Conservation (phyloP, 2,113 vertebrate genomes). For the Pyxicephalus adspersus region DNA sequence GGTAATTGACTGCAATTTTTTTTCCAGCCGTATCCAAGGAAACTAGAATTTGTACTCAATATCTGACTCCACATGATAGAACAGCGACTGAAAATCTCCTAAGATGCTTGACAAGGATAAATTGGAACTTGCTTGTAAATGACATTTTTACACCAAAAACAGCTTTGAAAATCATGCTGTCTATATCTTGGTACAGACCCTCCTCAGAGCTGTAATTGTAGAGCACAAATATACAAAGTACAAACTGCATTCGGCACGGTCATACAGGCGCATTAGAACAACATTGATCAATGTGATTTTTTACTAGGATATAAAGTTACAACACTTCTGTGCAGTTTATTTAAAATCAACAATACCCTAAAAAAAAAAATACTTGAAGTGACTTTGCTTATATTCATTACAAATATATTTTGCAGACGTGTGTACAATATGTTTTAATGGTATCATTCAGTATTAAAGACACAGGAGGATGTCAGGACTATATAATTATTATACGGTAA, state of each 20-base stretch:
- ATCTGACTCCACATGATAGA: constrained; percentile 29
- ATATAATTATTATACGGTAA: too few species aligned
- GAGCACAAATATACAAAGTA: constrained; percentile 30
- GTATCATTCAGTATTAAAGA: too few species aligned
- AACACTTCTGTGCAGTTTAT: background rate
- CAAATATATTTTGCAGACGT: too few species aligned
- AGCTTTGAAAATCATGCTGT: constrained; percentile 5
- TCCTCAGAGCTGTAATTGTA: background rate
- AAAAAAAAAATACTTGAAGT: background rate
- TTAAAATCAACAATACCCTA: constrained; percentile 1
- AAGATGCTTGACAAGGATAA: constrained; percentile 27
- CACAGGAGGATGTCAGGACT: too few species aligned
- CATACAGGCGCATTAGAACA: constrained; percentile 1
- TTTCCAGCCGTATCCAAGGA: constrained; percentile 41
- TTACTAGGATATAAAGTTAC: background rate
- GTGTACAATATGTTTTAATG: too few species aligned
- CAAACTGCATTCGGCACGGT: constrained; percentile 19
- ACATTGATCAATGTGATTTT: constrained; percentile 2
- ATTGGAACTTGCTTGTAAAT: constrained; percentile 24
- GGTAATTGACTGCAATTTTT: constrained; percentile 39
- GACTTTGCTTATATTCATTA: background rate
- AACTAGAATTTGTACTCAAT: constrained; percentile 36
- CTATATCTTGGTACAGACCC: background rate
- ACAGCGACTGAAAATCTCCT: constrained; percentile 2
- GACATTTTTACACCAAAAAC: constrained; percentile 30